phyloP scores from a whole-genome alignment of 1,140 invertebrate genomes.

The Meteorus sp. region DNA sequence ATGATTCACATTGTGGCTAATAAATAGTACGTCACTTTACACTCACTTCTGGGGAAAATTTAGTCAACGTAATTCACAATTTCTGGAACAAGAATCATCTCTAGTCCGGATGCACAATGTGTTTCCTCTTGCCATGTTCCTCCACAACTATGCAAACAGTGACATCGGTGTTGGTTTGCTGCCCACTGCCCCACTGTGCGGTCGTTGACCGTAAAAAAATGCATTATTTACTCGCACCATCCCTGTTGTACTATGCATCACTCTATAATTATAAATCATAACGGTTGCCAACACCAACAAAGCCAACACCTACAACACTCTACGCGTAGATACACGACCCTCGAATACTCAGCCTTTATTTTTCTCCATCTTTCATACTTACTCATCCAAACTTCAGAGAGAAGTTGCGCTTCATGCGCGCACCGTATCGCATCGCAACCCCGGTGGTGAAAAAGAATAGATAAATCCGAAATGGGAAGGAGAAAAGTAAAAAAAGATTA shows the following conservation, averaged over 20 bases:
- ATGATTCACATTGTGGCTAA: too few relatives aligned
- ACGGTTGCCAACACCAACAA: neutral
- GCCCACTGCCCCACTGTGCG: neutral
- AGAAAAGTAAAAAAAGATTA: too few relatives aligned
- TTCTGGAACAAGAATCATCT: neutral
- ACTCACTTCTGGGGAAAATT: too few relatives aligned
- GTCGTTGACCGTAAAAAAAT: constrained; percentile 28
- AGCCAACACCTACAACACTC: constrained; percentile 1
- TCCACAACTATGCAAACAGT: neutral
- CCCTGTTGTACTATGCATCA: constrained; percentile 25
- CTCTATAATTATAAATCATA: constrained; percentile 39
- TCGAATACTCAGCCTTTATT: too few relatives aligned
- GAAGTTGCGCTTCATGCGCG: too few relatives aligned
- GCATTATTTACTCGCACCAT: constrained; percentile 38
- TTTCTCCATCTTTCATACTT: too few relatives aligned
- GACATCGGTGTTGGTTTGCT: neutral
- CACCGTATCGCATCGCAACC: too few relatives aligned
- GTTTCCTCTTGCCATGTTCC: neutral
- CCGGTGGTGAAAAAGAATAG: too few relatives aligned
- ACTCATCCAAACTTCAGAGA: too few relatives aligned
- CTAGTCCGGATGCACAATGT: neutral
- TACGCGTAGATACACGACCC: too few relatives aligned
- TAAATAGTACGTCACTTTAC: too few relatives aligned
- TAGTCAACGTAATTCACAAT: neutral
- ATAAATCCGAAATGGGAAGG: too few relatives aligned